These are phyloP conservation scores for Apocheima hispidaria DNA, from an alignment of 2,888 invertebrate genomes.

Conservation along the genomic window DNA sequence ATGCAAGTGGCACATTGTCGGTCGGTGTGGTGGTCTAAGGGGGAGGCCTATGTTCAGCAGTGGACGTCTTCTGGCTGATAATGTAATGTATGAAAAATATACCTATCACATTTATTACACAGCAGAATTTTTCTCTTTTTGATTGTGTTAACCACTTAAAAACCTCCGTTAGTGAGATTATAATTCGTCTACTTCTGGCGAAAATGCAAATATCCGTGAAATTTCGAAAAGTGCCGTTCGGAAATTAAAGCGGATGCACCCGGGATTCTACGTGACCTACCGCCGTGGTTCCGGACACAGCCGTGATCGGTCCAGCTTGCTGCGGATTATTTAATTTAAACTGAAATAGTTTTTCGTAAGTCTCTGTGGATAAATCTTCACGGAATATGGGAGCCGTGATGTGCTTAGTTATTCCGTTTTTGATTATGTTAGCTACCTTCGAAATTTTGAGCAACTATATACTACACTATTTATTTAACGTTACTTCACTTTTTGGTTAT, in stretches of 20 bases:
- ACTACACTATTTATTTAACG: no score
- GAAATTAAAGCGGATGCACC: constrained; percentile 61
- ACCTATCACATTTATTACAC: neutral
- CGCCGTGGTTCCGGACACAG: neutral
- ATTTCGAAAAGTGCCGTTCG: constrained; percentile 58
- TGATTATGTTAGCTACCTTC: no score
- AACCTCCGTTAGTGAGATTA: constrained; percentile 27
- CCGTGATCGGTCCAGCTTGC: neutral
- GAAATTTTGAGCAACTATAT: no score
- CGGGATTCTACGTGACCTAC: constrained; percentile 52
- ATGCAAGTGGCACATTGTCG: no score
- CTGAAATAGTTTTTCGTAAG: neutral
- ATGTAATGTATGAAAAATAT: no score
- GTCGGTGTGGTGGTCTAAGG: no score
- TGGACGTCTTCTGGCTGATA: no score
- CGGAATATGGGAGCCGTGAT: no score
- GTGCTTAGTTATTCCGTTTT: no score
- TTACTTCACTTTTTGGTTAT: no score
- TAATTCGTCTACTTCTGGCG: constrained; percentile 33
- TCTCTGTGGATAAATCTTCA: neutral
- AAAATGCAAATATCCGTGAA: constrained; percentile 53
- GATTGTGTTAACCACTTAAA: neutral
- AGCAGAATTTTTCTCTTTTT: neutral
- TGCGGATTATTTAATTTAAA: constrained; percentile 3
- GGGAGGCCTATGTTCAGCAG: no score